Evolutionary conservation across 35 echinoderm and acorn worm species (phyloP).

Genomic region (Acanthaster planci): DNA sequence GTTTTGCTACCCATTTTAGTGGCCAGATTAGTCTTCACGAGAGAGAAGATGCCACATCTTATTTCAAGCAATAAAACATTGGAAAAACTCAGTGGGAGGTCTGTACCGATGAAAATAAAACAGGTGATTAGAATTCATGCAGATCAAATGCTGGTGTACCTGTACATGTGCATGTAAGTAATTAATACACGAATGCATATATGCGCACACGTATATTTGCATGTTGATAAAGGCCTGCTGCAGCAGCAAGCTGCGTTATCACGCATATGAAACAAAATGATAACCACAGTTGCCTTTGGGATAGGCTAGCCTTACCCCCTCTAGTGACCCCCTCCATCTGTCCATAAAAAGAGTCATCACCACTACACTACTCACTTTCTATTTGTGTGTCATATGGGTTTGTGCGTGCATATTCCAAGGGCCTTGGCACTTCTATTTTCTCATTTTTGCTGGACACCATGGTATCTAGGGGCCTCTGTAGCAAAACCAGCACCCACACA

Average conservation of each 20-base stretch:
- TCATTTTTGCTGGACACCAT: neutral
- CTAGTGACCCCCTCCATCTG: neutral
- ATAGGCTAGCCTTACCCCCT: neutral
- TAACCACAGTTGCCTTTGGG: neutral
- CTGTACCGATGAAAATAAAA: too few relatives aligned
- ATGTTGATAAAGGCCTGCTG: neutral
- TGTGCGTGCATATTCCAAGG: neutral
- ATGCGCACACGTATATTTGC: neutral
- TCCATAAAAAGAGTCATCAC: too few relatives aligned
- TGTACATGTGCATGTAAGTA: too few relatives aligned
- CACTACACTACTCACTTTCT: neutral
- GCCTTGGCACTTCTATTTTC: neutral
- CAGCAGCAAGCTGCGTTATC: neutral
- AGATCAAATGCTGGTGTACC: too few relatives aligned
- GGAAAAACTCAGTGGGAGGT: too few relatives aligned
- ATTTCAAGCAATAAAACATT: too few relatives aligned
- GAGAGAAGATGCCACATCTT: too few relatives aligned
- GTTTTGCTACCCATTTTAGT: too few relatives aligned
- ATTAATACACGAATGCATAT: too few relatives aligned
- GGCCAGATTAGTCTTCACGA: too few relatives aligned
- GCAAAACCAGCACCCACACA: neutral
- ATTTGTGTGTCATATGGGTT: neutral
- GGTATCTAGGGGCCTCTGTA: slow-evolving; percentile 14
- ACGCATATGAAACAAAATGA: neutral
- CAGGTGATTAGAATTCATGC: too few relatives aligned